A percentile compares a stretch with the other conserved stretches of the same genome.
Evolutionary conservation across 2,113 vertebrate genomes (phyloP).

Genomic region (Willisornis vidua): DNA sequence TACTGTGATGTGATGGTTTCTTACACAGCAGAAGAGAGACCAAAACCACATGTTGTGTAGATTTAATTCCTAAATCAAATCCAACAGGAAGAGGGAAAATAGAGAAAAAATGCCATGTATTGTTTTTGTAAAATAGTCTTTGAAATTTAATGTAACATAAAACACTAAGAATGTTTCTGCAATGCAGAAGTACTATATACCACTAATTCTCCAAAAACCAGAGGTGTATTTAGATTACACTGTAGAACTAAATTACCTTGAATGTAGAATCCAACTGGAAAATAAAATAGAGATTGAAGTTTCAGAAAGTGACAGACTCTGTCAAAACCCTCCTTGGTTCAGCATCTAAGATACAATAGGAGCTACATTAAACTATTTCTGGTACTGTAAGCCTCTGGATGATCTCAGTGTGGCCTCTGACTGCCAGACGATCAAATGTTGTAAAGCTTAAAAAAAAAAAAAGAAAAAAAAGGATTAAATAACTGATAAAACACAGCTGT

Average conservation of each 20-base stretch:
- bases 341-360: not conserved
- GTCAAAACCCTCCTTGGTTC: not conserved
- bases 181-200: not conserved
- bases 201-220: not conserved
- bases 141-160: not conserved
- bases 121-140: not conserved
- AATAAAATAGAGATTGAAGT: not conserved
- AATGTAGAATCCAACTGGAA: not conserved
- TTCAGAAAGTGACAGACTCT: not conserved
- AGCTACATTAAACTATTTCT: not conserved
- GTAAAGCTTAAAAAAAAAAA: not conserved
- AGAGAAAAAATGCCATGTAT: not conserved
- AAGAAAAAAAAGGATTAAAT: not conserved
- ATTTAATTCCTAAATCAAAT: not conserved
- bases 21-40: not conserved
- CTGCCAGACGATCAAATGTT: not conserved
- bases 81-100: not conserved
- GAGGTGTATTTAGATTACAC: not conserved
- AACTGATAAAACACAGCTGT: not conserved
- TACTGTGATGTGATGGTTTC: not conserved
- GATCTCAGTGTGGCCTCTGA: not conserved
- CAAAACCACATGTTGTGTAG: not conserved
- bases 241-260: not conserved
- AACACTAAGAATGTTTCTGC: not conserved
- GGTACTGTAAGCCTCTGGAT: not conserved